Percentiles rank a stretch among this genome's conserved stretches.
These are phyloP conservation scores for Ceyx erithaca DNA, from an alignment of 2,797 vertebrate genomes.

Conservation along the genomic window DNA sequence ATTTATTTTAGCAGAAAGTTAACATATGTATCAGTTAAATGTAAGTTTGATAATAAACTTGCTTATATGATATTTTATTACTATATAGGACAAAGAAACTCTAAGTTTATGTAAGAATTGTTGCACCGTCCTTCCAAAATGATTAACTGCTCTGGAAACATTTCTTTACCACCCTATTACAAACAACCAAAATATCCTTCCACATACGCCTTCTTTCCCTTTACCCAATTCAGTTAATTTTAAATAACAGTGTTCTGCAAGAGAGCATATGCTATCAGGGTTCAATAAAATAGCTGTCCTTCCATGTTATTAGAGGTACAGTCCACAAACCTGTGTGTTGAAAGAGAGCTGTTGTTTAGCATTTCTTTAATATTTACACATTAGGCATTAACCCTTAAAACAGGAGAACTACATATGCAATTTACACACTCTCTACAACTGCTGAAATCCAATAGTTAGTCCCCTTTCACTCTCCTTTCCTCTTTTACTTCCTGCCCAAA, in stretches of 20 bases:
- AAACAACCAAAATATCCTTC: not conserved
- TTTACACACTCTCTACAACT: not conserved
- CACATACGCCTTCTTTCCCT: not conserved
- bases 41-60: conserved; percentile 19
- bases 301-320: not conserved
- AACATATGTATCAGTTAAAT: conserved; percentile 25
- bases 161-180: not conserved
- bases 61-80: not conserved
- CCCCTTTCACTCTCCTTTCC: not conserved
- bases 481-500: not conserved
- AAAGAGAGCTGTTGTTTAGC: not conserved
- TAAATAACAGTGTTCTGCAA: not conserved
- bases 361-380: not conserved
- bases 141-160: not conserved
- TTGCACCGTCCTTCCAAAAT: not conserved
- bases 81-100: not conserved
- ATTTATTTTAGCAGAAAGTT: conserved; percentile 48
- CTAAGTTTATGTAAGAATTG: not conserved
- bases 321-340: not conserved
- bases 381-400: not conserved
- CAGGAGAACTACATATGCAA: not conserved
- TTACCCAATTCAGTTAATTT: not conserved
- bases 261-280: not conserved
- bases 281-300: not conserved
- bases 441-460: not conserved